Evolutionary conservation across 2,797 vertebrate species (phyloP), one percentile per base, ranked within the genome.

Genomic region (Coilia nasus): DNA sequence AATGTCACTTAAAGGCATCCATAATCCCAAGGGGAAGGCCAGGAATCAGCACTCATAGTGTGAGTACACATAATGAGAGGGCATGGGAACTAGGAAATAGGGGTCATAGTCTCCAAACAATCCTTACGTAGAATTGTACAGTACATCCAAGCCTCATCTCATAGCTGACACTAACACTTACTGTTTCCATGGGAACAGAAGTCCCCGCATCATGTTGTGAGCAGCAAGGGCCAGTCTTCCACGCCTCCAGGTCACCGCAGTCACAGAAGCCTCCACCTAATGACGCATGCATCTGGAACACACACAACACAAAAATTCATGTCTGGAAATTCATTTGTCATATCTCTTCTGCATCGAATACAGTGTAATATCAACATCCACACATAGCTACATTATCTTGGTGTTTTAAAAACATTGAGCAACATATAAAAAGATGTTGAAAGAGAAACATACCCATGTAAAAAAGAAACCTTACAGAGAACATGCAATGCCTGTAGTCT

Each of bases 241-340:
- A 99, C 54, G 98, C 98, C 89, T 99, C 98, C 59, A 96, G 89
- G 87, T 99, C 98, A 12, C 98, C 98, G 91, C 98, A 99, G 91
- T 99, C 98, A 93, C 98, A 99, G 94, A 99, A 99, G 23, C 98
- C 98, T 9, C 98, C 98, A 85, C 98, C 98, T 86, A 96, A 96
- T 86, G 98, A 99, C 1, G 97, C 97, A 62, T 99, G 97, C 98
- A 99, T 99, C 98, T 99, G 91, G 62, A 25, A 82, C 10, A 83
- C 82, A 83, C 31, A 83, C 82, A 44, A 83, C 56, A 83, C 54
- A 82, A 23, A 82, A 35, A 15, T 1, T 0, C 1, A 5, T 67
- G 62, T 25, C 11, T 64, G 23, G 23, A 67, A 28, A 67, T 28
- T 1, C 28, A 28, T 28, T 67, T 28, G 25, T 2, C 25, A 67